These are phyloP conservation scores for Eulacestoma nigropectus DNA, from an alignment of 2,113 vertebrate genomes.

Conservation along the genomic window DNA sequence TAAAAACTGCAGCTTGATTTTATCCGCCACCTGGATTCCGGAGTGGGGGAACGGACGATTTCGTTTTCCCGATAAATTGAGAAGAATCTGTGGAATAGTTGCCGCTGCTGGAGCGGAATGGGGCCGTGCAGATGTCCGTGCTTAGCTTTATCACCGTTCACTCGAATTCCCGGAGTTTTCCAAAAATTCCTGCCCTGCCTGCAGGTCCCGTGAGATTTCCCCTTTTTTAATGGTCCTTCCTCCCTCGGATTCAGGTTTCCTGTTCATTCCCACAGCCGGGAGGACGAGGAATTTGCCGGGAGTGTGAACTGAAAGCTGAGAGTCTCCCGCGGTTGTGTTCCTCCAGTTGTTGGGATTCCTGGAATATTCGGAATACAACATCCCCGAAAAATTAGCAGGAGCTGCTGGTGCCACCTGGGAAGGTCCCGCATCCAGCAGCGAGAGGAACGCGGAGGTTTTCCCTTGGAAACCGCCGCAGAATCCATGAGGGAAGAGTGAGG, in stretches of 20 bases:
- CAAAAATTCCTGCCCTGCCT: background rate
- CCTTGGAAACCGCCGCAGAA: background rate
- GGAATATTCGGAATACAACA: conserved; percentile 10
- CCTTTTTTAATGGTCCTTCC: background rate
- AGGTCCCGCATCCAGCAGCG: background rate
- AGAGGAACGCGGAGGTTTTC: fast-evolving
- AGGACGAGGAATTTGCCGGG: conserved; percentile 4
- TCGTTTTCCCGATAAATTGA: background rate
- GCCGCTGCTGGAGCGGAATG: background rate
- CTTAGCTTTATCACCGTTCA: background rate
- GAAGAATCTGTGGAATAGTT: background rate
- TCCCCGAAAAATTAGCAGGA: background rate
- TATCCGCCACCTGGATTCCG: conserved; percentile 4
- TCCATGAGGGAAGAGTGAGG: background rate
- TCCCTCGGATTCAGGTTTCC: conserved; percentile 39
- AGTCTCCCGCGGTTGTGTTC: background rate
- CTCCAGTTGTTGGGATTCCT: conserved; percentile 47
- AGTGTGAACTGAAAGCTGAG: conserved; percentile 41
- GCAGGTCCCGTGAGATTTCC: background rate
- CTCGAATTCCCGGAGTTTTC: background rate
- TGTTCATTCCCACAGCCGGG: conserved; percentile 36
- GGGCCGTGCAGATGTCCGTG: background rate
- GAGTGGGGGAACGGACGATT: background rate
- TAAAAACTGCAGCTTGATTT: conserved; percentile 42
- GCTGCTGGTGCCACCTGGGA: background rate